These are phyloP conservation scores for Drosophila lacteicornis DNA, from an alignment of 1,140 invertebrate genomes.

Conservation along the genomic window DNA sequence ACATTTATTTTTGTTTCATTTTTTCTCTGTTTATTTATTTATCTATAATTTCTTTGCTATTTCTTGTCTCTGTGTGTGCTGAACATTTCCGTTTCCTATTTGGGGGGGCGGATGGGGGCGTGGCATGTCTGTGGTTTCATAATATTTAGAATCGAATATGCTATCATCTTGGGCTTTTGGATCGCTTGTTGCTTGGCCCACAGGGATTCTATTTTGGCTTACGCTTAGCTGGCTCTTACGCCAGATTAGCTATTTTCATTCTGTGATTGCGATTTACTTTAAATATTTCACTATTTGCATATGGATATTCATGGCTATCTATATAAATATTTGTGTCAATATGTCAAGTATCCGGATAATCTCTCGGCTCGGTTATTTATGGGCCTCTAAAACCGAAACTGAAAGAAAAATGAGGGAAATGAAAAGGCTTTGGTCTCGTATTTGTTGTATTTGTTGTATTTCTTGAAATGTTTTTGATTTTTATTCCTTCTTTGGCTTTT, in stretches of 20 bases:
- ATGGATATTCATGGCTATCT: conserved; percentile 34
- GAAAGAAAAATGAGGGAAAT: conserved; percentile 33
- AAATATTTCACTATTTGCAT: conserved; percentile 40
- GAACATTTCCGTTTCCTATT: conserved; percentile 47
- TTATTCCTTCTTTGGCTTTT: conserved; percentile 74
- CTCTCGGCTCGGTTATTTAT: conserved; percentile 23
- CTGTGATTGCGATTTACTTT: conserved; percentile 43
- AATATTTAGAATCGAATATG: conserved; percentile 48
- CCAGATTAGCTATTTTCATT: conserved; percentile 68
- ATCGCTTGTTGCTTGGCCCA: conserved; percentile 15
- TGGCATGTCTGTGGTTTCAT: conserved; percentile 34
- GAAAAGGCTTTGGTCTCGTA: conserved; percentile 20
- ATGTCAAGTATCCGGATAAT: conserved; percentile 51
- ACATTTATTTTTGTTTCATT: conserved; percentile 78
- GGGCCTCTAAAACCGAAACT: conserved; percentile 27
- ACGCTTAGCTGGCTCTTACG: conserved; percentile 71
- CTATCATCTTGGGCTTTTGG: conserved; percentile 53
- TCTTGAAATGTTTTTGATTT: conserved; percentile 60
- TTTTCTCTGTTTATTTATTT: conserved; percentile 48
- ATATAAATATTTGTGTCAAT: conserved; percentile 39
- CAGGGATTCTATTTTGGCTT: conserved; percentile 65
- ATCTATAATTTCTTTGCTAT: conserved; percentile 46
- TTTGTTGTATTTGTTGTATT: conserved; percentile 33
- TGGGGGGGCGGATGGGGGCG: neutral
- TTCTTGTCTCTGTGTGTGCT: conserved; percentile 34